phyloP scores from a whole-genome alignment of 1,140 invertebrate genomes.

The Lineus longissimus region DNA sequence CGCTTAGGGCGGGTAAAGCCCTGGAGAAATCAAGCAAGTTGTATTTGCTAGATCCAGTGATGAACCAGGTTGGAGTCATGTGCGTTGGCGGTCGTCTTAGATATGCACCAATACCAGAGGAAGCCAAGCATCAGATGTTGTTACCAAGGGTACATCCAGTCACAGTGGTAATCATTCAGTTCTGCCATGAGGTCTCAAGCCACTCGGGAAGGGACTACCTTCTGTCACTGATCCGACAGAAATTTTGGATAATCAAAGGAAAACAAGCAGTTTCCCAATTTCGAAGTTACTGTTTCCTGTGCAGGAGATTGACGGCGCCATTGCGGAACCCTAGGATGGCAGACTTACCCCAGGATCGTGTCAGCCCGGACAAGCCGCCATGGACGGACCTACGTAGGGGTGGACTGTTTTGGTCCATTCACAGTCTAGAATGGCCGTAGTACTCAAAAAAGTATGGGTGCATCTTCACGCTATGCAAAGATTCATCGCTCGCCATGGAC shows the following conservation, averaged over 20 bases:
- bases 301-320: constrained; percentile 14
- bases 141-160: not conserved
- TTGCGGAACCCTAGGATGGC: constrained; percentile 7
- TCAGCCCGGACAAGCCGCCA: too few species aligned
- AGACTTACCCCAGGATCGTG: not conserved
- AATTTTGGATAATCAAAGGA: not conserved
- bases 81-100: not conserved
- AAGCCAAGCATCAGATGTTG: constrained; percentile 5
- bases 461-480: too few species aligned
- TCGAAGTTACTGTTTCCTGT: constrained; percentile 22
- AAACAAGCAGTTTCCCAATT: constrained; percentile 19
- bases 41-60: not conserved
- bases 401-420: too few species aligned
- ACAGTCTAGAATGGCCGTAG: too few species aligned
- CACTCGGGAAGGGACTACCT: constrained; percentile 1
- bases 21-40: not conserved
- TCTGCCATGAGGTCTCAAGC: not conserved
- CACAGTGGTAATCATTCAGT: not conserved
- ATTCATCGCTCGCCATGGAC: too few species aligned
- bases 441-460: too few species aligned
- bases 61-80: not conserved
- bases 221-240: not conserved
- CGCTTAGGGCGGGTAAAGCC: not conserved
- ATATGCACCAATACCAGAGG: not conserved
- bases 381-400: too few species aligned